phyloP scores from a whole-genome alignment of 1,140 invertebrate genomes.

The Drosophila athabasca region DNA sequence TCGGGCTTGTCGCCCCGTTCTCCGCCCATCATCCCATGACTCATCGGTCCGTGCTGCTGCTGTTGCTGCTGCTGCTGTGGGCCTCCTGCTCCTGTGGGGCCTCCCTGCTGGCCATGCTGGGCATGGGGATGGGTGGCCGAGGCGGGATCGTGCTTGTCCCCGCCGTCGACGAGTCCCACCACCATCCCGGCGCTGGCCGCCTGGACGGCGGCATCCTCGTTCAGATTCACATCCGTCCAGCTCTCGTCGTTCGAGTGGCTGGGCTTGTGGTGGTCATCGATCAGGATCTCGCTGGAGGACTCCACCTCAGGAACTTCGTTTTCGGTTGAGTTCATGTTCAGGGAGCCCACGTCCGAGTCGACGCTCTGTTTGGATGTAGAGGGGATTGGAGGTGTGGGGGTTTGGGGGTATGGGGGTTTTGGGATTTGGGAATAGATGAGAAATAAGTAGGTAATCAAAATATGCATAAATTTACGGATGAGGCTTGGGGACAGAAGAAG shows the following conservation, averaged over 20 bases:
- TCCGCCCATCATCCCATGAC: slow-evolving; percentile 63
- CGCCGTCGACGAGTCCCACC: slow-evolving; percentile 46
- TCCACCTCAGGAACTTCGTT: slow-evolving; percentile 88
- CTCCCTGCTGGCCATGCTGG: too few species aligned
- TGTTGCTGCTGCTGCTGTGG: slow-evolving; percentile 51
- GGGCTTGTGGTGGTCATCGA: slow-evolving; percentile 89
- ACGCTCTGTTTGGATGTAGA: slow-evolving; percentile 86
- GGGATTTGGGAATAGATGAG: background rate
- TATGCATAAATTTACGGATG: slow-evolving; percentile 40
- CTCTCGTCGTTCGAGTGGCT: slow-evolving; percentile 90
- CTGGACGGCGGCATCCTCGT: slow-evolving; percentile 89
- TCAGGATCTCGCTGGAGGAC: slow-evolving; percentile 86
- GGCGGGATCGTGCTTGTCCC: slow-evolving; percentile 25
- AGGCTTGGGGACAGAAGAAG: background rate
- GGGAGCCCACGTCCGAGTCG: slow-evolving; percentile 89
- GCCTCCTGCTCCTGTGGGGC: background rate
- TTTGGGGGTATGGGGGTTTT: background rate
- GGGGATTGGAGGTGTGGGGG: too few species aligned
- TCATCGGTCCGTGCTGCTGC: slow-evolving; percentile 42
- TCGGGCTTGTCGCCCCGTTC: slow-evolving; percentile 89
- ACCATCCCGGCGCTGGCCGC: slow-evolving; percentile 71
- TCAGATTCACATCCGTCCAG: slow-evolving; percentile 96
- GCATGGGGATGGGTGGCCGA: slow-evolving; percentile 2
- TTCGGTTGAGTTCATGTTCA: slow-evolving; percentile 88
- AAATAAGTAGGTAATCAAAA: slow-evolving; percentile 47